These are phyloP conservation scores for Pseudochaenichthys georgianus DNA, from an alignment of 2,797 vertebrate genomes.

Conservation along the genomic window DNA sequence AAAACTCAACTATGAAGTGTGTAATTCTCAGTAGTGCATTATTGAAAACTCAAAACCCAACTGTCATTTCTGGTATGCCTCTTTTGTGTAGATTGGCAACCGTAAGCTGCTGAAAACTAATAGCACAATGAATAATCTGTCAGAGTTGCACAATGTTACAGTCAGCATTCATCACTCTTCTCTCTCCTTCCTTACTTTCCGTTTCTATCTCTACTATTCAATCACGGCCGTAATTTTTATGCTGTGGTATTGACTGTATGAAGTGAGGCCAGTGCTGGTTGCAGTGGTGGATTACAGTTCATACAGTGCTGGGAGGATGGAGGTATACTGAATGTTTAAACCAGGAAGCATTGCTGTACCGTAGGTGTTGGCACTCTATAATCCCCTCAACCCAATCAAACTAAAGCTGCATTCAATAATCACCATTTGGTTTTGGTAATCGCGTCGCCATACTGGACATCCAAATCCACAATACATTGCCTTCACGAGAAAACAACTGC, in stretches of 20 bases:
- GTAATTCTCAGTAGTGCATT: slow-evolving; percentile 73
- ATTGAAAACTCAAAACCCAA: slow-evolving; percentile 71
- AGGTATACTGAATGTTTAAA: slow-evolving; percentile 31
- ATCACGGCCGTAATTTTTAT: slow-evolving; percentile 66
- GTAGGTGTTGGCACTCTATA: slow-evolving; percentile 1
- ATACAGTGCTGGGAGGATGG: slow-evolving; percentile 53
- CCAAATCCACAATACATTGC: slow-evolving; percentile 18
- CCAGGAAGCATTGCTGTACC: not conserved
- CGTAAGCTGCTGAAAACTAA: slow-evolving; percentile 74
- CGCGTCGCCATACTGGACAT: not conserved
- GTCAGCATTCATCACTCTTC: slow-evolving; percentile 72
- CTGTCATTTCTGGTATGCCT: slow-evolving; percentile 71
- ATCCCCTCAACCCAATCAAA: not conserved
- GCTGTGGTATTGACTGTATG: slow-evolving; percentile 57
- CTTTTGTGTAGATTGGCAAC: slow-evolving; percentile 80
- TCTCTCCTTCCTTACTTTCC: slow-evolving; percentile 26
- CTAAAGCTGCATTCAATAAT: slow-evolving; percentile 12
- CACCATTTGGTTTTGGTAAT: not conserved
- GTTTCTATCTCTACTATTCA: slow-evolving; percentile 58
- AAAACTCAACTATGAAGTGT: slow-evolving; percentile 70
- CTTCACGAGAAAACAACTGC: slow-evolving; percentile 5
- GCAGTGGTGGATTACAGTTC: slow-evolving; percentile 67
- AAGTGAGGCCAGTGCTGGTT: slow-evolving; percentile 57
- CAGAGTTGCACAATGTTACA: slow-evolving; percentile 79
- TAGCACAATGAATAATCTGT: slow-evolving; percentile 79